Conservation (phyloP, 1,140 invertebrate genomes). For the Drosophila littoralis region DNA sequence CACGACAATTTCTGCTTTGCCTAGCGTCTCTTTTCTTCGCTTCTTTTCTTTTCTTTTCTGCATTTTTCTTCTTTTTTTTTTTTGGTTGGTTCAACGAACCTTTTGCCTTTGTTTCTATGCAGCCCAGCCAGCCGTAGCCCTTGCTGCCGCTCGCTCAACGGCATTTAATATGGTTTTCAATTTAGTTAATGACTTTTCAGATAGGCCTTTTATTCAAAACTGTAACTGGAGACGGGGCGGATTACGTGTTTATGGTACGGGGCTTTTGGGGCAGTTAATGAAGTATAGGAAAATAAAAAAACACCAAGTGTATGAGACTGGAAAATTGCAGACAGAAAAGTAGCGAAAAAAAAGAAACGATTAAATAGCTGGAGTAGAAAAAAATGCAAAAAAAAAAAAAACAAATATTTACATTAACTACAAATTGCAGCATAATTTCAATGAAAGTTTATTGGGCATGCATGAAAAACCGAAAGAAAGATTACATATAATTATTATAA, state of each 20-base stretch:
- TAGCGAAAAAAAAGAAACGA: conserved; percentile 38
- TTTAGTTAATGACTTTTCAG: conserved; percentile 73
- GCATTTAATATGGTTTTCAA: conserved; percentile 71
- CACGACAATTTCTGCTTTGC: conserved; percentile 63
- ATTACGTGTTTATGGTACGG: neutral
- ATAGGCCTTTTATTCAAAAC: conserved; percentile 12
- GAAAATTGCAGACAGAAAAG: conserved; percentile 33
- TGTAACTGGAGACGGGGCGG: conserved; percentile 3
- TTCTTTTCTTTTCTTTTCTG: neutral
- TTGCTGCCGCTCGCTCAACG: conserved; percentile 1
- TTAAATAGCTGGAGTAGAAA: conserved; percentile 19
- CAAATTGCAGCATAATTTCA: conserved; percentile 21
- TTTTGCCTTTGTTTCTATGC: conserved; percentile 29
- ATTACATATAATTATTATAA: conserved; percentile 8
- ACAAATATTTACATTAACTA: conserved; percentile 55
- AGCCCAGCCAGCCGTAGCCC: conserved; percentile 44
- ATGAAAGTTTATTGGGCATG: conserved; percentile 16
- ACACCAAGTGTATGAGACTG: conserved; percentile 65
- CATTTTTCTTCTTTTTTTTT: conserved; percentile 12
- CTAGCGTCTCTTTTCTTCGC: conserved; percentile 10
- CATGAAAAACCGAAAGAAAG: conserved; percentile 16
- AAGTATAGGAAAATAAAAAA: conserved; percentile 22
- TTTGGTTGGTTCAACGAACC: conserved; percentile 74
- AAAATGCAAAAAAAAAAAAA: conserved; percentile 22
- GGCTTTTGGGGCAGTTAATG: neutral